A percentile compares a stretch with the other conserved stretches of the same genome.
Evolutionary conservation across 2,113 vertebrate genomes (phyloP).

Genomic region (Pseudorasbora parva): DNA sequence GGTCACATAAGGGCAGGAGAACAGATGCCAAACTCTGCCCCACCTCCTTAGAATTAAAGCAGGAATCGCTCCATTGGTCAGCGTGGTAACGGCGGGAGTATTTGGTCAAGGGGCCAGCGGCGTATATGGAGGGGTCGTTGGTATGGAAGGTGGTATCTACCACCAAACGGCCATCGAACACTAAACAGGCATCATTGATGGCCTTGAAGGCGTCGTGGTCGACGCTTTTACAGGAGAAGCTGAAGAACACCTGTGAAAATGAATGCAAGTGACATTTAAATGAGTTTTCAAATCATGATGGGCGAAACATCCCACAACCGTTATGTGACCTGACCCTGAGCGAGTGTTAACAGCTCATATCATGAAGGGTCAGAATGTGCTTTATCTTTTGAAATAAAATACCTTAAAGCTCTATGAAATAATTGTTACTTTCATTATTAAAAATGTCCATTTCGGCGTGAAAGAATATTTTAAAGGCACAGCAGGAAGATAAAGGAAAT

Average conservation of each 20-base stretch:
- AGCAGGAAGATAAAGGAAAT: neutral
- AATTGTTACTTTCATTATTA: neutral
- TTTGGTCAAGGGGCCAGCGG: slow-evolving; percentile 90
- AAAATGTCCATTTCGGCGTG: neutral
- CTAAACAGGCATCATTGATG: slow-evolving; percentile 82
- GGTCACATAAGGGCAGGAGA: slow-evolving; percentile 84
- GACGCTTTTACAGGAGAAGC: slow-evolving; percentile 80
- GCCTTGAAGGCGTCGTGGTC: slow-evolving; percentile 84
- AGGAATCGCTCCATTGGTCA: slow-evolving; percentile 80
- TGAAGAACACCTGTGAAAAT: slow-evolving; percentile 83
- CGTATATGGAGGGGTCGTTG: slow-evolving; percentile 80
- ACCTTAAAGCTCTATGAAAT: neutral
- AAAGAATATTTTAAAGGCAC: neutral
- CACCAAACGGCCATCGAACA: slow-evolving; percentile 86
- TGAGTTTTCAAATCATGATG: neutral
- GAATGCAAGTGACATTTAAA: neutral
- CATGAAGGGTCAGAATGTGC: neutral
- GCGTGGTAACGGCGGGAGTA: slow-evolving; percentile 82
- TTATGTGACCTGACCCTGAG: neutral
- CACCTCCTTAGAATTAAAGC: slow-evolving; percentile 88
- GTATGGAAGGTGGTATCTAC: slow-evolving; percentile 83
- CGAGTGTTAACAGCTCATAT: neutral
- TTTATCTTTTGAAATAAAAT: neutral
- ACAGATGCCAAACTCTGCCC: slow-evolving; percentile 83
- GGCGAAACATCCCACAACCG: neutral